Evolutionary conservation across 2,113 vertebrate genomes (phyloP), one percentile per base, ranked within the genome.

Genomic region (Recurvirostra avosetta): DNA sequence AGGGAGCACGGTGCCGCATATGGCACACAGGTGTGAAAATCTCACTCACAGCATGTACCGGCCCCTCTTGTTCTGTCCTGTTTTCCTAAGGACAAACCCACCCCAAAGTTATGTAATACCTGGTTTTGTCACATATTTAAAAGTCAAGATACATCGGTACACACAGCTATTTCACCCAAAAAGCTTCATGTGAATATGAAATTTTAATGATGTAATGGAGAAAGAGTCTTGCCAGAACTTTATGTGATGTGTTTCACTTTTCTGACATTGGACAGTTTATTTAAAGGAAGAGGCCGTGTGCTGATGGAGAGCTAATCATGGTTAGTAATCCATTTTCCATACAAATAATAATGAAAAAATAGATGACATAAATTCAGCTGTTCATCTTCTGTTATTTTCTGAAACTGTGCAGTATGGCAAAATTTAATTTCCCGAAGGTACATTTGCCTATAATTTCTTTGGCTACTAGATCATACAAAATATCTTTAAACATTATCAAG

Each of bases 341-440:
- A 50, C n/a, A 93, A 94, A 92, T 67, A 86, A 81, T 76, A 2
- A 70, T 25, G 62, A 94, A 97, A 95, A 88, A 94, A 71, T 29
- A 72, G 45, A 88, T 34, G 61, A 49, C 68, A 84, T 30, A 93
- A 92, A 80, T 77, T 34, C 65, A 87, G 34, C 45, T 47, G 34
- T 52, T 80, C 30, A 47, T 66, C 67, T 91, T 92, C 68, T 2
- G 0, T 65, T 47, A 47, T 49, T 3, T 30, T 94, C 88, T 92
- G 73, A 96, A 93, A 83, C 40, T 67, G 29, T 82, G 32, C 53
- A 80, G 61, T 50, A 47, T 0, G 0, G 36, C 34, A 75, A 52
- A 86, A 80, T 55, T 86, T 88, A 68, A 75, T 88, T 95, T 91
- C 66, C 81, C 8, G 3, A 90, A 74, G 45, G 55, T 59, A 75